Percentiles rank a stretch among this genome's conserved stretches.
phyloP scores from a whole-genome alignment of 2,888 invertebrate species.

The Yponomeuta plumbellus region DNA sequence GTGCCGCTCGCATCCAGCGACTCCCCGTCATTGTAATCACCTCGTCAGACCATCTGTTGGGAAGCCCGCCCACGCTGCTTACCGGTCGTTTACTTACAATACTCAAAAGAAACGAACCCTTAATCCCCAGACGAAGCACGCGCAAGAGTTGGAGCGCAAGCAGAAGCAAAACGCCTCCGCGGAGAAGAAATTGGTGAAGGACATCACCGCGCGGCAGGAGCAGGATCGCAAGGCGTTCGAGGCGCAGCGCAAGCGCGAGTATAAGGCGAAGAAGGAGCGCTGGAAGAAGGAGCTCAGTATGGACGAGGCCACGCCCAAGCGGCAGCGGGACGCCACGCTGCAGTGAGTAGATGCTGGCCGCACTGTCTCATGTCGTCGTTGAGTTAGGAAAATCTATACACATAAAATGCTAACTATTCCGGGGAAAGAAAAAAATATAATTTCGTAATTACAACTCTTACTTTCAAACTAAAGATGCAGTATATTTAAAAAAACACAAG shows the following conservation, averaged over 20 bases:
- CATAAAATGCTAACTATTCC: no score
- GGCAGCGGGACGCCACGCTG: constrained; percentile 92
- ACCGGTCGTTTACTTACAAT: no score
- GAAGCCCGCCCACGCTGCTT: no score
- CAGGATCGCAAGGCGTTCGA: constrained; percentile 94
- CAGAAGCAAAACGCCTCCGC: constrained; percentile 90
- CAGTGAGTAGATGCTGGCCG: constrained; percentile 73
- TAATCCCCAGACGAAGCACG: constrained; percentile 79
- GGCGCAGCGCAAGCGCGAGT: constrained; percentile 96
- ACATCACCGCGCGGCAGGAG: constrained; percentile 92
- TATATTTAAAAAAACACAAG: no score
- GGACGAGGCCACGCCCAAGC: constrained; percentile 94
- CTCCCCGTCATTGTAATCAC: no score
- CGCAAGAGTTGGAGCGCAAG: constrained; percentile 87
- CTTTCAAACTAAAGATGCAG: no score
- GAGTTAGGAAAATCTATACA: no score
- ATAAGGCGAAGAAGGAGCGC: constrained; percentile 96
- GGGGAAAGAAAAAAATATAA: no score
- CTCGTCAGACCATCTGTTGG: no score
- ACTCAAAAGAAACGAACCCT: background rate
- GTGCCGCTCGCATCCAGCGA: no score
- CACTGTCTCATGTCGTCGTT: background rate
- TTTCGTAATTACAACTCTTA: no score
- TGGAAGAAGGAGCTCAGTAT: constrained; percentile 96
- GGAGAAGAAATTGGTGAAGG: constrained; percentile 95